Base-by-base conservation (phyloP, 2,888 invertebrate genomes). In the Dorcus hopei region DNA sequence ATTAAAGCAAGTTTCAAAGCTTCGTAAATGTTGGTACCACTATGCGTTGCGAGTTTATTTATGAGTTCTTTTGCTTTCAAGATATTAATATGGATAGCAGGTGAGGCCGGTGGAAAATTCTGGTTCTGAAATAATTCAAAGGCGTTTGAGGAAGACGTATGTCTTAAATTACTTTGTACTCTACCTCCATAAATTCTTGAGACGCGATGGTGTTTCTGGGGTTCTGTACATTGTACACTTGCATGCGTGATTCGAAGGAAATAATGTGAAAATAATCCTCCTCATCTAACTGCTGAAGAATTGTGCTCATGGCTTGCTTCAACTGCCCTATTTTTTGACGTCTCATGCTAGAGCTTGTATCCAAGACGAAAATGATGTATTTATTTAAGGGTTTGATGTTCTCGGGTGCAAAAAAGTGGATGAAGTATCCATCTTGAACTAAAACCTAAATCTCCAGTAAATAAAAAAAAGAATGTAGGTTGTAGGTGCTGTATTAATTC, bases 331-430 rank as follows among this genome's bases (percentile, higher is more conserved):
- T 82, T 77, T 88, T 88, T 54, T 80, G 80, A 23, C 85, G 89
- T 65, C 79, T 79, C 90, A 91, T 91, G 51, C 89, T 89, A 6
- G 89, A 89, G 38, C 89, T 89, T 0, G 87, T 85, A 72, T 91
- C 91, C 69, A 91, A 78, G n/a, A 90, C 86, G 72, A 91, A 91
- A 8, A 90, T 81, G 3, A 87, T 85, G 68, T 87, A 84, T 73
- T 90, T 89, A 58, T 79, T 81, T 49, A 88, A 77, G 2, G 86
- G 81, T 19, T 80, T 78, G 59, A 87, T 73, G 26, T 84, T 80
- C 3, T 77, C 74, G 0, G 90, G 90, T 7, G 89, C 85, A 73
- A 88, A 88, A 78, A 89, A 89, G 70, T 90, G 90, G 0, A 89
- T 87, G 76, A 90, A 90, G 75, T 89, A 88, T 0, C 89, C 89